Evolutionary conservation across 2,888 invertebrate species (phyloP).

Genomic region (Tholera decimalis): DNA sequence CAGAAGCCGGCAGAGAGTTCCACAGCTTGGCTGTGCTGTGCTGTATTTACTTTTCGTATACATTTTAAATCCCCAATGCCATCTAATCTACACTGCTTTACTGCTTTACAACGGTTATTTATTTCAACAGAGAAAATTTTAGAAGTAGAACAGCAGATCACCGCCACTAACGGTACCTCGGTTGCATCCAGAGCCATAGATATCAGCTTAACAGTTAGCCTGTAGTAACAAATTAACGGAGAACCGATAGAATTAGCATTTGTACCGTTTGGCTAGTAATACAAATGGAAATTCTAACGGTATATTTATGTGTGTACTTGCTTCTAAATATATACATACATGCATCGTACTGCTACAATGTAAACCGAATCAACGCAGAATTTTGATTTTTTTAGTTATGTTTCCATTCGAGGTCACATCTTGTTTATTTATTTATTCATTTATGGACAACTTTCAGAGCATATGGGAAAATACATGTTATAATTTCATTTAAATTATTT

Average conservation of each 20-base stretch:
- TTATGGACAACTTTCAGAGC: too few relatives aligned
- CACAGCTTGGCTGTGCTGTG: too few relatives aligned
- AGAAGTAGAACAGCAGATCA: slow-evolving; percentile 11
- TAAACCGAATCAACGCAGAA: too few relatives aligned
- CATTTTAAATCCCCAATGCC: neutral
- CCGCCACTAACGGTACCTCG: slow-evolving; percentile 1
- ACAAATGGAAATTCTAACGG: slow-evolving; percentile 14
- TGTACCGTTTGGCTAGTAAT: neutral
- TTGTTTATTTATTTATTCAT: too few relatives aligned
- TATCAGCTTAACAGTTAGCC: slow-evolving; percentile 12
- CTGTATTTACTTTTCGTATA: too few relatives aligned
- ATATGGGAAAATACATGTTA: too few relatives aligned
- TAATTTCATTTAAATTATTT: too few relatives aligned
- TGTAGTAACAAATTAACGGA: slow-evolving; percentile 18
- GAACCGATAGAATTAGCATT: slow-evolving; percentile 28
- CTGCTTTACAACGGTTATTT: neutral
- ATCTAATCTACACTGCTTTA: neutral
- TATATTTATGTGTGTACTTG: neutral
- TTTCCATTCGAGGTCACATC: too few relatives aligned
- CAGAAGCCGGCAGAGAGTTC: too few relatives aligned
- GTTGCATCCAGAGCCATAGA: slow-evolving; percentile 8
- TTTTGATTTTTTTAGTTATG: too few relatives aligned
- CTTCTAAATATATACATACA: slow-evolving; percentile 1
- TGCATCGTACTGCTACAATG: too few relatives aligned
- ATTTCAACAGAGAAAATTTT: slow-evolving; percentile 3